Conservation (phyloP, 2,797 vertebrate genomes). For the Epinephelus awoara region DNA sequence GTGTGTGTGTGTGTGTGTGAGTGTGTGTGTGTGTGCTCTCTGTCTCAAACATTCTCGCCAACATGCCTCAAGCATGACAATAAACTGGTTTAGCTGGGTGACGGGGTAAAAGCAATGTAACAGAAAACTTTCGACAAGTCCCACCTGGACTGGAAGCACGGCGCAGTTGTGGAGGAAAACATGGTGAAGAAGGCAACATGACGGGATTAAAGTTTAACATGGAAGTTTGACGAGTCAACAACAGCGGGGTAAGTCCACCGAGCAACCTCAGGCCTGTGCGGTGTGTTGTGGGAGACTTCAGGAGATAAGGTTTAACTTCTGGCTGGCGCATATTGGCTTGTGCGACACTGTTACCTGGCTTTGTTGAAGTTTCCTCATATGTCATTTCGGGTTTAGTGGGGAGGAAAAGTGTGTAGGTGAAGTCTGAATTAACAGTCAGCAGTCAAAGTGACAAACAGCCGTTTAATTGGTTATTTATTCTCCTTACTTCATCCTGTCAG, state of each 20-base stretch:
- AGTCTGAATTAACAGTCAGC: neutral
- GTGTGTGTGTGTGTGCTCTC: neutral
- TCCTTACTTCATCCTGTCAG: neutral
- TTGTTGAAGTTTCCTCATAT: neutral
- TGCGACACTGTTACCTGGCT: too few species aligned
- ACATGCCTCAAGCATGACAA: conserved; percentile 77
- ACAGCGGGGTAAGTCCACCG: conserved; percentile 43
- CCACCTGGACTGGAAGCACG: conserved; percentile 38
- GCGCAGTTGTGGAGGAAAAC: conserved; percentile 5
- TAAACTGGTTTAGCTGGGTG: conserved; percentile 79
- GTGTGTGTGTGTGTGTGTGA: neutral
- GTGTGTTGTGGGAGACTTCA: neutral
- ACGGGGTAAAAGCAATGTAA: conserved; percentile 18
- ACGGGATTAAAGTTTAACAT: conserved; percentile 31
- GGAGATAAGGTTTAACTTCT: neutral
- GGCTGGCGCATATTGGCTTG: too few species aligned
- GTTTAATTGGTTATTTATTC: neutral
- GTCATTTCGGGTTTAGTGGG: neutral
- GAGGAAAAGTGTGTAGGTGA: neutral
- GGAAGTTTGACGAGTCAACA: conserved; percentile 29
- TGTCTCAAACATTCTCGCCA: conserved; percentile 41
- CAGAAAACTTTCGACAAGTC: conserved; percentile 26
- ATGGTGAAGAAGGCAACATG: conserved; percentile 39
- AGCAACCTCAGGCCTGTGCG: accelerated
- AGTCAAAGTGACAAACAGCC: neutral